Evolutionary conservation across 2,888 invertebrate genomes (phyloP).

Genomic region (Mesorhabditis spiculigera): DNA sequence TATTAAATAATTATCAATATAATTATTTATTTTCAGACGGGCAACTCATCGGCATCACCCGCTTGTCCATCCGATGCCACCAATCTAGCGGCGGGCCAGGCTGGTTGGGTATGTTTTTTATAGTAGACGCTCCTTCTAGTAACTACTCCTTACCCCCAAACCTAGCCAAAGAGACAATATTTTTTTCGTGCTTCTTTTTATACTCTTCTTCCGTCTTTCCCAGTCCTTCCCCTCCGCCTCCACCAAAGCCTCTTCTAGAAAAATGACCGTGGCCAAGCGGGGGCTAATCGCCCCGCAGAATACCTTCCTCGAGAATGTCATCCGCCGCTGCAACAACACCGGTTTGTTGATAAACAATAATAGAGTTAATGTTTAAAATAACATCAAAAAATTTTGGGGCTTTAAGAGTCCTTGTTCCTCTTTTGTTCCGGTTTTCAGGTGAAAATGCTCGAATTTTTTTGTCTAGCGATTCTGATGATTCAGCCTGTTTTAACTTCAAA

Average conservation of each 20-base stretch:
- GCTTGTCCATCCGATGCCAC: too few species aligned
- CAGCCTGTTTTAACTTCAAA: too few species aligned
- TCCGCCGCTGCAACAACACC: slow-evolving; percentile 93
- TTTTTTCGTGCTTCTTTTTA: background rate
- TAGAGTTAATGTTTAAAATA: background rate
- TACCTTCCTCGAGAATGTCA: slow-evolving; percentile 99
- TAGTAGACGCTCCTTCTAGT: background rate
- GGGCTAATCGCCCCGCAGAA: slow-evolving; percentile 99
- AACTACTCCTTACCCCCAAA: too few species aligned
- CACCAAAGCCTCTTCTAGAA: background rate
- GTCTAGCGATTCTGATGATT: too few species aligned
- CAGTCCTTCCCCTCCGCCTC: background rate
- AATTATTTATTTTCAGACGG: too few species aligned
- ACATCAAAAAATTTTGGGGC: background rate
- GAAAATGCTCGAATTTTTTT: too few species aligned
- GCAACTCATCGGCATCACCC: too few species aligned
- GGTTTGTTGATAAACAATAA: slow-evolving; percentile 71
- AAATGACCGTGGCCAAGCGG: slow-evolving; percentile 54
- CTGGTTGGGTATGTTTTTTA: too few species aligned
- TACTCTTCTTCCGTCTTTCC: background rate
- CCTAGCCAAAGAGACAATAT: too few species aligned
- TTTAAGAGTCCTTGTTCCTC: background rate
- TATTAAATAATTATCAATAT: too few species aligned
- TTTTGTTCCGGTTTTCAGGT: too few species aligned
- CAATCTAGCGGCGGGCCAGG: too few species aligned